Evolutionary conservation across 2,113 vertebrate genomes (phyloP).

Genomic region (Danionella cerebrum): DNA sequence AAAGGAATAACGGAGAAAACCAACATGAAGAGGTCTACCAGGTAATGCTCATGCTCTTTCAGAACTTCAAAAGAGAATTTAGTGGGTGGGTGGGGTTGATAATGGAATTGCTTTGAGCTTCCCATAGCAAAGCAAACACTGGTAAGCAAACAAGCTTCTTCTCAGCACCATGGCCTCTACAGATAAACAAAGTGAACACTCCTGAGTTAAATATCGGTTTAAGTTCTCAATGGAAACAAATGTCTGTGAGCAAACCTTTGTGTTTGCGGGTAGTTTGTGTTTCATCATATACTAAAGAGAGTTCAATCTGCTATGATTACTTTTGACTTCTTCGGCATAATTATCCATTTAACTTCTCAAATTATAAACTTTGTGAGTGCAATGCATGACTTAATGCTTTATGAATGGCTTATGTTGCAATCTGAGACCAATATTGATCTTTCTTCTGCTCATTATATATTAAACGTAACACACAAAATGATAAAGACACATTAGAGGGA

Average conservation of each 20-base stretch:
- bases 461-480: constrained; percentile 21
- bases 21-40: constrained; percentile 63
- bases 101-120: background rate
- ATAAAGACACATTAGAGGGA: background rate
- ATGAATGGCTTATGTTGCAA: background rate
- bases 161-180: background rate
- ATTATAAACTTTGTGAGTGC: background rate
- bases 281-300: no score
- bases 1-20: constrained; percentile 38
- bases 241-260: background rate
- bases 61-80: background rate
- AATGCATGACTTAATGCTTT: background rate
- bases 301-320: background rate
- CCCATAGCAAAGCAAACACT: constrained; percentile 1
- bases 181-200: background rate
- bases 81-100: background rate
- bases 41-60: constrained; percentile 50
- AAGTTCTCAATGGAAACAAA: background rate
- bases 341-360: background rate
- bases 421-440: constrained; percentile 2
- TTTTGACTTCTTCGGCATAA: background rate
- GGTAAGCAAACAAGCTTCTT: background rate
- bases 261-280: background rate
- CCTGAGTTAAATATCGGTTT: background rate
- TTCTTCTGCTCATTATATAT: background rate